Conservation (phyloP, 2,797 vertebrate species). For the Macropus fuliginosus region DNA sequence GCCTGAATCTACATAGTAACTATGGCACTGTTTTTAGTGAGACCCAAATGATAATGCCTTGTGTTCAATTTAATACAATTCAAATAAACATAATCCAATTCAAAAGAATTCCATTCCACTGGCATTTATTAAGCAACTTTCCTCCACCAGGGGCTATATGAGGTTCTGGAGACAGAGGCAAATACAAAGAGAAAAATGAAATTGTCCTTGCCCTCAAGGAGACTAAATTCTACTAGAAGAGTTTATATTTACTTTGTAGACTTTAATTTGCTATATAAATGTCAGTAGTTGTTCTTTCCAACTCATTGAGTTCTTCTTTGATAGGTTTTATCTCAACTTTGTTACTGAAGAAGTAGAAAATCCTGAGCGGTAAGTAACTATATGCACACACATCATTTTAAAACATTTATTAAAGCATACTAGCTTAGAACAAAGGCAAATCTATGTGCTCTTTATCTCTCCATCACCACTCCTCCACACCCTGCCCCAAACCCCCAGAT, state of each 20-base stretch:
- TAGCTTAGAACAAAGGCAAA: neutral
- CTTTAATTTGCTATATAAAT: neutral
- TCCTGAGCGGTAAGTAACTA: constrained; percentile 91
- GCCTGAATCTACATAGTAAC: neutral
- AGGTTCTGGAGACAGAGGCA: neutral
- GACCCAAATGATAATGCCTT: neutral
- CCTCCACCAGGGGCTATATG: neutral
- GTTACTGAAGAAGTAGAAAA: constrained; percentile 96
- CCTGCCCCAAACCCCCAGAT: neutral
- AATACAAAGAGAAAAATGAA: neutral
- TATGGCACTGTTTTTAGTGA: neutral
- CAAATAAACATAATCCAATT: neutral
- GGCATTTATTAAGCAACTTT: neutral
- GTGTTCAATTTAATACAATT: neutral
- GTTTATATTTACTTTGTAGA: neutral
- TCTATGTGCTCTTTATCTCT: neutral
- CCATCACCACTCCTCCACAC: neutral
- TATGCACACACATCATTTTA: neutral
- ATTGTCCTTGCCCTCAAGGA: neutral
- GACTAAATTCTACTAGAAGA: neutral
- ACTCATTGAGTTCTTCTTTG: constrained; percentile 63
- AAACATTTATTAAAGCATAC: constrained; percentile 36
- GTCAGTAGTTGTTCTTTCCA: neutral
- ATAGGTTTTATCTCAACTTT: constrained; percentile 98
- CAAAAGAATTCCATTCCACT: neutral